Conservation (phyloP, 2,888 invertebrate species). For the Orchestes rusci region DNA sequence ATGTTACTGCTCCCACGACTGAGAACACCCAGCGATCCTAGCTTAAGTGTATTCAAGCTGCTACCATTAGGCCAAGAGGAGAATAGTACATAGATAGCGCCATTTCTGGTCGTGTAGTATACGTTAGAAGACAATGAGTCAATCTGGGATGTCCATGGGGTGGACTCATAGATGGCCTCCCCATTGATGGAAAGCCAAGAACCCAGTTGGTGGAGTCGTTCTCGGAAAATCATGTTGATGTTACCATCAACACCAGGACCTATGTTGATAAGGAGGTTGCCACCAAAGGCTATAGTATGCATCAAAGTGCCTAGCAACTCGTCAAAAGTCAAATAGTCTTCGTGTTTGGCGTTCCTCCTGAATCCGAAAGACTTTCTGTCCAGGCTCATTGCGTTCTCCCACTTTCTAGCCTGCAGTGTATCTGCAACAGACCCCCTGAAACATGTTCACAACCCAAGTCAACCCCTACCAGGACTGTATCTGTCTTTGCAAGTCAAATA, state of each 20-base stretch:
- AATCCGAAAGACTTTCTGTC: slow-evolving; percentile 83
- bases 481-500: slow-evolving; percentile 80
- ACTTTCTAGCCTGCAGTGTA: slow-evolving; percentile 66
- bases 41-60: slow-evolving; percentile 42
- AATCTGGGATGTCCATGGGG: slow-evolving; percentile 75
- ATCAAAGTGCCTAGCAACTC: slow-evolving; percentile 65
- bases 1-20: slow-evolving; percentile 1
- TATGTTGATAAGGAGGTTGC: slow-evolving; percentile 74
- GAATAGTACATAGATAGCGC: slow-evolving; percentile 59
- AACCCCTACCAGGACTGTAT: slow-evolving; percentile 68
- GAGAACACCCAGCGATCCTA: slow-evolving; percentile 39
- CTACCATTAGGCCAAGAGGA: slow-evolving; percentile 65
- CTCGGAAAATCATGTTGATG: slow-evolving; percentile 78
- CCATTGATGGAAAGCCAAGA: slow-evolving; percentile 75
- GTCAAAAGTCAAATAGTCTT: slow-evolving; percentile 58
- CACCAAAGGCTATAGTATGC: slow-evolving; percentile 72
- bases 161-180: slow-evolving; percentile 72
- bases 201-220: slow-evolving; percentile 70
- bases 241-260: slow-evolving; percentile 85
- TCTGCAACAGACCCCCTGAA: slow-evolving; percentile 41
- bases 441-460: neutral
- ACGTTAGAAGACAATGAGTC: slow-evolving; percentile 55
- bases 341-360: slow-evolving; percentile 59
- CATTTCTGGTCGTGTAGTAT: slow-evolving; percentile 30
- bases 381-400: slow-evolving; percentile 92